A percentile compares a stretch with the other conserved stretches of the same genome.
Conservation (phyloP, 2,113 vertebrate genomes). For the Daboia siamensis region DNA sequence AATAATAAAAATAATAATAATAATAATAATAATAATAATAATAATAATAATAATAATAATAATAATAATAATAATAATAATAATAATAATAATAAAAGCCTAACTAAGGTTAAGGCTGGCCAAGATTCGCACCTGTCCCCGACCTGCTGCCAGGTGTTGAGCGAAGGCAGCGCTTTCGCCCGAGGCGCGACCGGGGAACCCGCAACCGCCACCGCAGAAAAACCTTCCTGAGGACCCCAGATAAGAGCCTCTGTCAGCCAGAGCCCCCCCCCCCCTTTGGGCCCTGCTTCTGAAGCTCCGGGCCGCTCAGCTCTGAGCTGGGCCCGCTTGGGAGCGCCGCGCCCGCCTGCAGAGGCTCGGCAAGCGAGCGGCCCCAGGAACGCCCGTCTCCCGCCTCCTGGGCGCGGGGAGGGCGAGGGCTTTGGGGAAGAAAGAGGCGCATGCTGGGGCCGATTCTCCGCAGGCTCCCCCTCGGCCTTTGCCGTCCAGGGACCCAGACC, state of each 20-base stretch:
- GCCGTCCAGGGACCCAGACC: background rate
- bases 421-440: background rate
- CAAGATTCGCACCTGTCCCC: background rate
- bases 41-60: no score
- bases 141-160: background rate
- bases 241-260: background rate
- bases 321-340: no score
- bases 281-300: background rate
- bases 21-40: no score
- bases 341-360: background rate
- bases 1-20: no score
- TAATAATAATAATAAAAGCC: no score
- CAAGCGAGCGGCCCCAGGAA: background rate
- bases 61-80: no score
- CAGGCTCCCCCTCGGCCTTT: background rate
- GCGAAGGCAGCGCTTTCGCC: no score
- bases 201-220: no score
- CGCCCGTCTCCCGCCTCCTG: background rate
- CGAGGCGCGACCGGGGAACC: no score
- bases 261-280: background rate
- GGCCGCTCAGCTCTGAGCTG: background rate
- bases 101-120: background rate
- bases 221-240: no score
- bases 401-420: background rate
- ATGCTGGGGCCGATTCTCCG: background rate